Percentiles rank a stretch among this genome's conserved stretches.
phyloP scores from a whole-genome alignment of 2,888 invertebrate genomes.

The Exocentrus adspersus region DNA sequence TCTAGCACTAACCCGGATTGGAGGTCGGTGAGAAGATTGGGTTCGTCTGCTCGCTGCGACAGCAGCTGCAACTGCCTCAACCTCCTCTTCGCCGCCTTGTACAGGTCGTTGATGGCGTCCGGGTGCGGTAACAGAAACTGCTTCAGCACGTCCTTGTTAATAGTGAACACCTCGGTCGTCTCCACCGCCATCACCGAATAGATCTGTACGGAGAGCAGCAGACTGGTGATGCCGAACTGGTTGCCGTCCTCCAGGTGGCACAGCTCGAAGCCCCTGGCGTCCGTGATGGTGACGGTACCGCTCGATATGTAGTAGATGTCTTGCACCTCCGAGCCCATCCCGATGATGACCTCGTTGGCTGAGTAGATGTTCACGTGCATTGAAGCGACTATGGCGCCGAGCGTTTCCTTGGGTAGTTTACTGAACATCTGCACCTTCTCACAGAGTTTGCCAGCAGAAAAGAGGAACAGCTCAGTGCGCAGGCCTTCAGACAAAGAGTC shows the following conservation, averaged over 20 bases:
- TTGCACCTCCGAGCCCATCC: slow-evolving; percentile 59
- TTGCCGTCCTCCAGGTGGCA: slow-evolving; percentile 67
- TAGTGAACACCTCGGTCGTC: slow-evolving; percentile 54
- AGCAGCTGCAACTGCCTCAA: too few species aligned
- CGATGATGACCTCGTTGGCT: slow-evolving; percentile 61
- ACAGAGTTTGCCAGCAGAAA: slow-evolving; percentile 63
- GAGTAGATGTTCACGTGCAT: slow-evolving; percentile 29
- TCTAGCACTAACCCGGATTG: too few species aligned
- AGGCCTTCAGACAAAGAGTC: slow-evolving; percentile 56
- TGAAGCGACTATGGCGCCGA: slow-evolving; percentile 46
- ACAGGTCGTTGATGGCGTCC: background rate
- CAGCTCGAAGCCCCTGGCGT: slow-evolving; percentile 65
- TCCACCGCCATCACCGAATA: slow-evolving; percentile 52
- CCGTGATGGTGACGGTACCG: slow-evolving; percentile 65
- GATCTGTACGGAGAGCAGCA: slow-evolving; percentile 34
- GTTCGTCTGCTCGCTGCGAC: too few species aligned
- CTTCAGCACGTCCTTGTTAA: background rate
- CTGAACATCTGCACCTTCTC: slow-evolving; percentile 64
- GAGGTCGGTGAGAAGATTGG: too few species aligned
- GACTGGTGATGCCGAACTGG: slow-evolving; percentile 61
- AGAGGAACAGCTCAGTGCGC: slow-evolving; percentile 63
- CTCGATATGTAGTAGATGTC: slow-evolving; percentile 66
- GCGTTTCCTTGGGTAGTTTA: slow-evolving; percentile 58
- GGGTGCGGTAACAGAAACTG: background rate
- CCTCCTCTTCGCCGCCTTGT: slow-evolving; percentile 65